These are phyloP conservation scores for Sardina pilchardus DNA, from an alignment of 2,113 vertebrate genomes.

Conservation along the genomic window DNA sequence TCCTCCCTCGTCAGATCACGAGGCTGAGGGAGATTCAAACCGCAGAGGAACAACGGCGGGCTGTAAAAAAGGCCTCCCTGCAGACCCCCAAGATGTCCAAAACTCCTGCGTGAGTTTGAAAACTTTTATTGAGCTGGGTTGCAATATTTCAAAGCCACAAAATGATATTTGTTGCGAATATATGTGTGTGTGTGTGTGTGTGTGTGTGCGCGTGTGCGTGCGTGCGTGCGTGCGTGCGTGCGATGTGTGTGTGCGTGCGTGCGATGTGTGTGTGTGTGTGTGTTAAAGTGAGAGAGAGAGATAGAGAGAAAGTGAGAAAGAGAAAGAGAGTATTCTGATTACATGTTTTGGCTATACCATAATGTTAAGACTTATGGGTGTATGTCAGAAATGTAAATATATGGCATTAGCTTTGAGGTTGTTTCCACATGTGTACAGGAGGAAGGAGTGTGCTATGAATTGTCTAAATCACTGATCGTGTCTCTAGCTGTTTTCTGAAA, in stretches of 20 bases:
- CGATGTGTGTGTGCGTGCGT: too few relatives aligned
- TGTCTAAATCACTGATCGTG: not conserved
- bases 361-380: too few relatives aligned
- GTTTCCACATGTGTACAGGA: not conserved
- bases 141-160: too few relatives aligned
- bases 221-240: too few relatives aligned
- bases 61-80: not conserved
- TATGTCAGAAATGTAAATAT: not conserved
- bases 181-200: not conserved
- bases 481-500: constrained; percentile 61
- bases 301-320: too few relatives aligned
- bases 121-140: too few relatives aligned
- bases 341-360: too few relatives aligned
- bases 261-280: too few relatives aligned
- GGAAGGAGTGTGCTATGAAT: not conserved
- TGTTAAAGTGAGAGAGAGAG: too few relatives aligned
- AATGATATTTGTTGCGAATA: too few relatives aligned
- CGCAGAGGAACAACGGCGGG: constrained; percentile 60
- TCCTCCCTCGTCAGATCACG: constrained; percentile 77
- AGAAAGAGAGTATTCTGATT: too few relatives aligned
- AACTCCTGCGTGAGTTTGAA: constrained; percentile 53
- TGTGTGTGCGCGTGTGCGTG: too few relatives aligned
- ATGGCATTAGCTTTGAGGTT: not conserved
- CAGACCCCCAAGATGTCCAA: not conserved
- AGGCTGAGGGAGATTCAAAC: constrained; percentile 69